Evolutionary conservation across 1,140 invertebrate genomes (phyloP), one percentile per base, ranked within the genome.

Genomic region (Xylocopa sonorina): DNA sequence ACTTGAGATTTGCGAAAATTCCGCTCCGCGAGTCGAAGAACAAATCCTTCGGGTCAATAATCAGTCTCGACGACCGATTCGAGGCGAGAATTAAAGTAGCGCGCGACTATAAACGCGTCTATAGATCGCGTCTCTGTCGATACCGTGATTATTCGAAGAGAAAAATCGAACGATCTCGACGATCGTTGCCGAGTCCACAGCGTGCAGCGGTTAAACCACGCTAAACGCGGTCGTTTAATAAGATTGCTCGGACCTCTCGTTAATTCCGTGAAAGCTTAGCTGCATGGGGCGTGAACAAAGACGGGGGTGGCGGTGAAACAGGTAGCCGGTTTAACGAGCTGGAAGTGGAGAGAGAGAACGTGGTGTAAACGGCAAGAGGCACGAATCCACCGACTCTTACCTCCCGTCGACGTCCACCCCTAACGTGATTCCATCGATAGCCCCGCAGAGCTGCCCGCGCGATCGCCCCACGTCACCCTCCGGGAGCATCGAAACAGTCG

Each of bases 361-460:
- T 6, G 46, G 75, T 78, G 75, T 71, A 71, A 71, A 71, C 66
- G 75, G 66, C 75, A 78, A 71, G 75, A 71, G 66, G 43, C 72
- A 74, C 58, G 72, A 74, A 74, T 66, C 48, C 62, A 41, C n/a
- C 53, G 64, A 62, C 57, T 62, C 58, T 29, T 43, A 74, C 60
- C 72, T 24, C 72, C 58, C 72, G n/a, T 46, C 5, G 53, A 32
- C 16, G 46, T 38, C 38, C 50, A 10, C 69, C 60, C 34, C 38
- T 43, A 55, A 34, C 75, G 48, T 14, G 29, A 21, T 58, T 50
- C 55, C 21, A 78, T 71, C 51, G 29, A 77, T 67, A 77, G 29
- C 51, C n/a, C 64, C 43, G 51, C 69, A 21, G 34, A 16, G 74
- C 50, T 58, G 64, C 43, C 69, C 74, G 41, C 43, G 21, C 43